A percentile compares a stretch with the other conserved stretches of the same genome.
Evolutionary conservation across 2,113 vertebrate species (phyloP).

Genomic region (Salvelinus namaycush): DNA sequence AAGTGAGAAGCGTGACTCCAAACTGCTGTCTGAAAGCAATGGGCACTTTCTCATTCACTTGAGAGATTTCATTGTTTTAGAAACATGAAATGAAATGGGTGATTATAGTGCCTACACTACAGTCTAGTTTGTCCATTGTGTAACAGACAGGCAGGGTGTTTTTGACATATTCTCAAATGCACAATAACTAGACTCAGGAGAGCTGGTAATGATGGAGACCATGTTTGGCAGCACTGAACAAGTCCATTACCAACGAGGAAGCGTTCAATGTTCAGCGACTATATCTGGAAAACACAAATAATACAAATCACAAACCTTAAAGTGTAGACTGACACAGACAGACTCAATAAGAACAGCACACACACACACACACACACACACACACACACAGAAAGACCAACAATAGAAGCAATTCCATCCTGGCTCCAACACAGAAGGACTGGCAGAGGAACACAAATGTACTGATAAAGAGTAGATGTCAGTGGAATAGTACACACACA

Average conservation of each 20-base stretch:
- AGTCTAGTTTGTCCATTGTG: not conserved
- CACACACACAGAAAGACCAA: not conserved
- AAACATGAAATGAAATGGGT: not conserved
- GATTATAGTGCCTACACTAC: not conserved
- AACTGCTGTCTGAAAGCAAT: no score
- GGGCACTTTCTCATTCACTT: not conserved
- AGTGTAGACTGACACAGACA: not conserved
- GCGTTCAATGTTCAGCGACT: not conserved
- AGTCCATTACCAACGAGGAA: not conserved
- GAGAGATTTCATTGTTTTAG: not conserved
- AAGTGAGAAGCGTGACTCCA: no score
- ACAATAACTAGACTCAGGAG: not conserved
- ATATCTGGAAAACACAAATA: not conserved
- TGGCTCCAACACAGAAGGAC: not conserved
- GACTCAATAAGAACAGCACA: not conserved
- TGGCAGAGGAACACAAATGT: not conserved
- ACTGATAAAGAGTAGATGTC: no score
- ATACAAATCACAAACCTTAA: not conserved
- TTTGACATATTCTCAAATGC: not conserved
- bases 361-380: not conserved
- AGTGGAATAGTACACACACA: not conserved
- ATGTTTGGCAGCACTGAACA: not conserved
- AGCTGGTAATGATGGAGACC: not conserved
- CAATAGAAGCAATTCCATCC: not conserved
- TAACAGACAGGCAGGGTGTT: not conserved